phyloP scores from a whole-genome alignment of 2,113 vertebrate genomes.

The Aplodontia rufa region DNA sequence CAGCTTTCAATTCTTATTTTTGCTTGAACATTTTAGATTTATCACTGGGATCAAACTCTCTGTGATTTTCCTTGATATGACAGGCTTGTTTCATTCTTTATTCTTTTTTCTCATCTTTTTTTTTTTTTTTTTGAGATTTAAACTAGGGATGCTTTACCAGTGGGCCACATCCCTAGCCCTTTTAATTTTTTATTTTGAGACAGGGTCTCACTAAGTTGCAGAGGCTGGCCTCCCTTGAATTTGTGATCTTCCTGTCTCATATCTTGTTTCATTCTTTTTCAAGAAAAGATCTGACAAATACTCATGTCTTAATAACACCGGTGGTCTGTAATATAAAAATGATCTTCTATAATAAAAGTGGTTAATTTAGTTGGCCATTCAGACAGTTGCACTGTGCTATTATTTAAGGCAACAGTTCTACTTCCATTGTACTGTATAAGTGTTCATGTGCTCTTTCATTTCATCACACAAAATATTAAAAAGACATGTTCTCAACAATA shows the following conservation, averaged over 20 bases:
- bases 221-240: too few species aligned
- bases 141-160: background rate
- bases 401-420: background rate
- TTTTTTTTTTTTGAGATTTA: background rate
- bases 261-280: background rate
- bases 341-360: background rate
- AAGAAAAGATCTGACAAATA: conserved; percentile 8
- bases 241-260: too few species aligned
- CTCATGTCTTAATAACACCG: background rate
- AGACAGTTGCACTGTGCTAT: background rate
- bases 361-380: background rate
- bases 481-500: background rate
- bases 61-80: background rate
- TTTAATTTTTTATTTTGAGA: too few species aligned
- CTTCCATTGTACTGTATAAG: background rate
- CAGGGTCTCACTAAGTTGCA: too few species aligned
- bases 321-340: background rate
- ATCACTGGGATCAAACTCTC: background rate
- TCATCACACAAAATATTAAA: background rate
- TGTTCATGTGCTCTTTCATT: background rate
- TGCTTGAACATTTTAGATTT: conserved; percentile 23
- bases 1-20: background rate
- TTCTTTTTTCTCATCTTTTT: too few species aligned
- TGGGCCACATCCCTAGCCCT: too few species aligned
- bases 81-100: background rate